Base-by-base conservation (phyloP, 2,888 invertebrate genomes). In the Apodemia duryi region DNA sequence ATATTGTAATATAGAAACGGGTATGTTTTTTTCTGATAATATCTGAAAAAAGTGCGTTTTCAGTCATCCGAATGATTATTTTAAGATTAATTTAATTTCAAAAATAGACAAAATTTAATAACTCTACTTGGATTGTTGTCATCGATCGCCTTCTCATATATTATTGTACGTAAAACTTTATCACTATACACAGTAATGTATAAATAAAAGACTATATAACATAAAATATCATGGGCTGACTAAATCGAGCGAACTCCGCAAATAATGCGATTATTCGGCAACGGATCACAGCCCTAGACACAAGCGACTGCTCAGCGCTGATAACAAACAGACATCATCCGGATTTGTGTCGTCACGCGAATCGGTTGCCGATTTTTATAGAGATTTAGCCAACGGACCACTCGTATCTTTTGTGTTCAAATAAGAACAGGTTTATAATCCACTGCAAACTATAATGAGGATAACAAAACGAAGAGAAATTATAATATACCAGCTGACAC, bases 281-380 rank as follows among this genome's bases (percentile, higher is more conserved):
- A 21, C 29, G 77, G 75, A 76, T 76, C 76, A 80, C 82, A 85
- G 73, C 88, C 88, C 85, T 85, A 75, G 75, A 74, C 77, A 81
- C 81, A 77, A 83, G 41, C 41, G 87, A 85, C 83, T 91, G 92
- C 89, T 81, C 84, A 81, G 77, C 80, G 84, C 89, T 87, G 92
- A 92, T 92, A 92, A 91, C 90, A 90, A 87, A 90, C 88, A 89
- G 86, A 86, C 87, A 88, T 88, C 85, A 91, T 88, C 90, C 90
- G 91, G 92, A 88, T 92, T 92, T 88, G 90, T 85, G 90, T 83
- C 91, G 83, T 89, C 91, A 89, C 82, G 88, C 88, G 88, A 73
- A 84, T 75, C 74, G 66, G 71, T 71, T 69, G n/a, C 61, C 69
- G 68, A 64, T 66, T 64, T 62, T 49, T 63, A 71, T 69, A 74